Evolutionary conservation across 2,888 invertebrate genomes (phyloP).

Genomic region (Ischnus inquisitorius): DNA sequence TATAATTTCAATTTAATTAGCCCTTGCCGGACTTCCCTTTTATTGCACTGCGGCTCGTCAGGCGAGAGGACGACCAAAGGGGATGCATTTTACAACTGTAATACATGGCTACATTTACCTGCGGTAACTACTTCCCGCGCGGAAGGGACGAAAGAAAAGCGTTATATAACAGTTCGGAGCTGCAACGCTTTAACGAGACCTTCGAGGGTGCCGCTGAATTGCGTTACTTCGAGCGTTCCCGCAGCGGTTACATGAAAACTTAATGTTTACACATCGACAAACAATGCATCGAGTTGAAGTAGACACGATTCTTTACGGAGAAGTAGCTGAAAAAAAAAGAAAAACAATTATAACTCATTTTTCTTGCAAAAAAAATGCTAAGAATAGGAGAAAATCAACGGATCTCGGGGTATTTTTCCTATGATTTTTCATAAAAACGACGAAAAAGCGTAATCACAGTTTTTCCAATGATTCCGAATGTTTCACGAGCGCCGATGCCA

Average conservation of each 20-base stretch:
- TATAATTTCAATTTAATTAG: slow-evolving; percentile 18
- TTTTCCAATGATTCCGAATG: slow-evolving; percentile 11
- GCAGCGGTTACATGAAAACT: too few relatives aligned
- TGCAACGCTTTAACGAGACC: slow-evolving; percentile 71
- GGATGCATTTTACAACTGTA: slow-evolving; percentile 5
- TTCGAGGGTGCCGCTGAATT: slow-evolving; percentile 77
- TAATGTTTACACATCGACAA: too few relatives aligned
- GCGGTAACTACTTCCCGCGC: neutral
- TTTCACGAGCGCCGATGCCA: too few relatives aligned
- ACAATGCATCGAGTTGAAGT: too few relatives aligned
- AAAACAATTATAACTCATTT: too few relatives aligned
- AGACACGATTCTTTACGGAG: too few relatives aligned
- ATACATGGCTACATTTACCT: slow-evolving; percentile 2
- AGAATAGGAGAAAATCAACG: too few relatives aligned
- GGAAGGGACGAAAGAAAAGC: slow-evolving; percentile 9
- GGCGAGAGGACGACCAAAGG: neutral
- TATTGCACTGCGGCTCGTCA: neutral
- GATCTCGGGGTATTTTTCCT: too few relatives aligned
- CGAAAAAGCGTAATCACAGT: too few relatives aligned
- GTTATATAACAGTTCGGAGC: slow-evolving; percentile 31
- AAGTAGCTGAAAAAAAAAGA: too few relatives aligned
- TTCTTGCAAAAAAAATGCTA: too few relatives aligned
- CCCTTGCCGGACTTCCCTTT: neutral
- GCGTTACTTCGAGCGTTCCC: slow-evolving; percentile 45
- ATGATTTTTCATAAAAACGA: too few relatives aligned